Percentiles rank a stretch among this genome's conserved stretches.
Conservation (phyloP, 92 coral and sea anemone species). For the Phymanthus crucifer region DNA sequence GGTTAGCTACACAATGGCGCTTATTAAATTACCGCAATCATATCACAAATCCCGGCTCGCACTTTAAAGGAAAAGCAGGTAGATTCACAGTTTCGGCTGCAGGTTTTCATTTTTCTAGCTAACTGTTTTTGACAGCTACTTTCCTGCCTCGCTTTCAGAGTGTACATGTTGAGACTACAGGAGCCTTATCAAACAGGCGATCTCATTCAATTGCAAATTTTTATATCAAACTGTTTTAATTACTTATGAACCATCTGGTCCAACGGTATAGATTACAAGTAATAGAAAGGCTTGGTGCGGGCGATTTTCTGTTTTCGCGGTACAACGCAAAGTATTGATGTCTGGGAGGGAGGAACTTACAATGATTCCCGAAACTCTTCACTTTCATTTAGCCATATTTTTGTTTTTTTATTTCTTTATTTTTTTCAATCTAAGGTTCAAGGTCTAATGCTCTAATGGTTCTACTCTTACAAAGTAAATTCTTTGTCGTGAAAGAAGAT, state of each 20-base stretch:
- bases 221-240: background rate
- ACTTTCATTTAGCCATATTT: too few species aligned
- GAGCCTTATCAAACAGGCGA: background rate
- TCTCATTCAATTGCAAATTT: constrained; percentile 7
- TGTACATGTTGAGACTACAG: background rate
- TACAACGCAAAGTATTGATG: background rate
- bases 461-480: background rate
- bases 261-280: constrained; percentile 1
- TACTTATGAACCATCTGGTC: constrained; percentile 10
- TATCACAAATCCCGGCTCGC: too few species aligned
- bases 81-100: background rate
- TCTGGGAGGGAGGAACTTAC: background rate
- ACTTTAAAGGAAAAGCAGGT: background rate
- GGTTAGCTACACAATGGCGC: too few species aligned
- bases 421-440: too few species aligned
- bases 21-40: too few species aligned
- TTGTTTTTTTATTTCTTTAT: too few species aligned
- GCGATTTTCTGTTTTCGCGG: constrained; percentile 9
- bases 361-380: too few species aligned
- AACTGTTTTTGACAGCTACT: background rate
- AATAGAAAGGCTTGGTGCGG: background rate
- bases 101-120: background rate
- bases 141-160: background rate
- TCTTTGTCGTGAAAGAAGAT: background rate
- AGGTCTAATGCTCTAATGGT: too few species aligned